A percentile compares a stretch with the other conserved stretches of the same genome.
phyloP scores from a whole-genome alignment of 2,797 vertebrate species.

The Oryzias dopingdopingensis region DNA sequence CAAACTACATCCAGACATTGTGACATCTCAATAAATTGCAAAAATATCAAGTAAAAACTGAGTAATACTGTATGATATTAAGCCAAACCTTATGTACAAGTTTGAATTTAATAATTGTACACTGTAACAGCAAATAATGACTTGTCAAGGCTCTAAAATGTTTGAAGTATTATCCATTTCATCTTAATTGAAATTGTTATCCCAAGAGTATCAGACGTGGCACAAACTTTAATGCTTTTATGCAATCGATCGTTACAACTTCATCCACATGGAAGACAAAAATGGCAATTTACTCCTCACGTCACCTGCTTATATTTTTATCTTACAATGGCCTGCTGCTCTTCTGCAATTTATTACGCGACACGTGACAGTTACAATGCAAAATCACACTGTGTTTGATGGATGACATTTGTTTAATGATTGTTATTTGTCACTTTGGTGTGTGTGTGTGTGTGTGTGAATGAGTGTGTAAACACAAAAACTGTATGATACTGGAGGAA shows the following conservation, averaged over 20 bases:
- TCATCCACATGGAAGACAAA: conserved; percentile 28
- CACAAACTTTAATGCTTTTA: conserved; percentile 44
- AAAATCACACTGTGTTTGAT: conserved; percentile 28
- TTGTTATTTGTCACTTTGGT: conserved; percentile 53
- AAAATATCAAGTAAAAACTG: conserved; percentile 30
- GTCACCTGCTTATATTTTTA: too few relatives aligned
- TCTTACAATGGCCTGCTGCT: conserved; percentile 17
- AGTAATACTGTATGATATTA: conserved; percentile 42
- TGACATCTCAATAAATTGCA: conserved; percentile 39
- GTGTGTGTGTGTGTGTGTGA: conserved; percentile 32
- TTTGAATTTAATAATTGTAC: conserved; percentile 51
- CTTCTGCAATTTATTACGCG: conserved; percentile 24
- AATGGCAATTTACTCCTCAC: too few relatives aligned
- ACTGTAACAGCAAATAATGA: conserved; percentile 43
- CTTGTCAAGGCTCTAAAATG: conserved; percentile 53
- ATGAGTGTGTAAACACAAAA: conserved; percentile 28
- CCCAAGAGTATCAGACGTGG: conserved; percentile 47
- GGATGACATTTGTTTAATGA: conserved; percentile 44
- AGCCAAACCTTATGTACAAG: conserved; percentile 53
- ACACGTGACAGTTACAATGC: conserved; percentile 1
- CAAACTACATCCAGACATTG: conserved; percentile 1
- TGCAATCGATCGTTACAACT: conserved; percentile 43
- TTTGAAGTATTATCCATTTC: conserved; percentile 51
- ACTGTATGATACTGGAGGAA: conserved; percentile 36
- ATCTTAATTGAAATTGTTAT: conserved; percentile 47